A percentile compares a stretch with the other conserved stretches of the same genome.
These are phyloP conservation scores for Gasterosteus nipponicus DNA, from an alignment of 2,113 vertebrate genomes.

Conservation along the genomic window DNA sequence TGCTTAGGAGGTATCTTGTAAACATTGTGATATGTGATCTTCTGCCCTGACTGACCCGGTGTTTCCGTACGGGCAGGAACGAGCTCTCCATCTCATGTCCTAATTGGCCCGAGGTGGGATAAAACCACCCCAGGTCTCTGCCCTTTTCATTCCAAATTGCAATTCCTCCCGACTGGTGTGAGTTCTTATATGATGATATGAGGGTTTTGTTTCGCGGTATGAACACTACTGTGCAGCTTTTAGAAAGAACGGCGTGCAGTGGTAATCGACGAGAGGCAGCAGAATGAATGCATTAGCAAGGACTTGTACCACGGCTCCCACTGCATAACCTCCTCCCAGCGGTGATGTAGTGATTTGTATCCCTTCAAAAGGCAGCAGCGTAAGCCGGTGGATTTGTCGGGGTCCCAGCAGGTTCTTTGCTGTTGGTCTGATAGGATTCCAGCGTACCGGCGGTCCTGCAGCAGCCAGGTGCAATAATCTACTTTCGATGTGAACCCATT, in stretches of 20 bases:
- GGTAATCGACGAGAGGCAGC: conserved; percentile 35
- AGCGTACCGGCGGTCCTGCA: conserved; percentile 38
- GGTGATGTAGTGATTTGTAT: conserved; percentile 35
- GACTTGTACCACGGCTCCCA: conserved; percentile 8
- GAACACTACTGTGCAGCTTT: conserved; percentile 5
- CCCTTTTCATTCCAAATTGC: not conserved
- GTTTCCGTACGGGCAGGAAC: not conserved
- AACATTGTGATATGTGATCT: not conserved
- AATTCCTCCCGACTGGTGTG: not conserved
- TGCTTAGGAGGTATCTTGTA: not conserved
- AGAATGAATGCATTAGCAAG: conserved; percentile 29
- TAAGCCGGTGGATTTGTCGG: conserved; percentile 60
- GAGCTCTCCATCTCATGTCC: not conserved
- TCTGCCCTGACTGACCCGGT: not conserved
- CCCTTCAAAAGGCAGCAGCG: conserved; percentile 48
- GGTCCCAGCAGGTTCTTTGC: conserved; percentile 46
- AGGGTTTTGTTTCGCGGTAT: not conserved
- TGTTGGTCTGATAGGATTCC: conserved; percentile 49
- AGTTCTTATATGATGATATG: not conserved
- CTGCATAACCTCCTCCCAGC: conserved; percentile 13
- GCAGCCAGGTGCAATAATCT: conserved; percentile 68
- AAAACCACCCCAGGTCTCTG: not conserved
- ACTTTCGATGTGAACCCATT: conserved; percentile 49
- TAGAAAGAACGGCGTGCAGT: not conserved
- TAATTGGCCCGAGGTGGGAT: conserved; percentile 4